Conservation (phyloP, 2,888 invertebrate species). For the Lithosia quadra region DNA sequence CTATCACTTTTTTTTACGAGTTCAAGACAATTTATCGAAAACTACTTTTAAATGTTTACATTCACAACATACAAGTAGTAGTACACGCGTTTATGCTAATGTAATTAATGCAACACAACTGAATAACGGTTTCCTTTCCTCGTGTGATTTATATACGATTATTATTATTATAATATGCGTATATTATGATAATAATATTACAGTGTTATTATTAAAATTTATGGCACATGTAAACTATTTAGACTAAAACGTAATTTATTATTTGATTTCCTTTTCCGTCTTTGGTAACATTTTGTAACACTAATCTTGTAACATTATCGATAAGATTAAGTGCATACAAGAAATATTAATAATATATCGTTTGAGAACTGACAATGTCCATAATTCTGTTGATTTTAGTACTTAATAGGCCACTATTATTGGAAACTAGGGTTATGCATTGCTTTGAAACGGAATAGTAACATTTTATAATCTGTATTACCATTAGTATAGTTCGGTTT, state of each 20-base stretch:
- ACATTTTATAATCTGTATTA: constrained; percentile 3
- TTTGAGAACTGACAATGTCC: constrained; percentile 36
- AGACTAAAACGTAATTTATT: constrained; percentile 33
- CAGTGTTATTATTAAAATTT: constrained; percentile 27
- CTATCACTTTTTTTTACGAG: no score
- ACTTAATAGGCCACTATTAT: constrained; percentile 28
- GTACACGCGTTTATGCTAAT: not conserved
- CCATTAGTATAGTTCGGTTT: not conserved
- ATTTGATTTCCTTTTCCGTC: constrained; percentile 34
- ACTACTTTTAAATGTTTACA: not conserved
- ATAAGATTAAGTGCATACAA: constrained; percentile 42
- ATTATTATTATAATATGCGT: not conserved
- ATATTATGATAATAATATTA: not conserved
- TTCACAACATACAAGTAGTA: not conserved
- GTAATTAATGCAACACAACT: not conserved
- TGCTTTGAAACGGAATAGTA: constrained; percentile 32
- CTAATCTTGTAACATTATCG: constrained; percentile 33
- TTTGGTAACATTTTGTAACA: constrained; percentile 36
- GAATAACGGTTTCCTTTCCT: not conserved
- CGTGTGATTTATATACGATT: constrained; percentile 12
- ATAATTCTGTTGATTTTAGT: constrained; percentile 46
- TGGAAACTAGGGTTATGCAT: constrained; percentile 50
- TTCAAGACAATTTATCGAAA: not conserved
- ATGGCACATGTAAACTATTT: constrained; percentile 36
- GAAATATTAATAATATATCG: constrained; percentile 50